Base-by-base conservation (phyloP, 2,113 vertebrate genomes). In the Chinchilla lanigera region DNA sequence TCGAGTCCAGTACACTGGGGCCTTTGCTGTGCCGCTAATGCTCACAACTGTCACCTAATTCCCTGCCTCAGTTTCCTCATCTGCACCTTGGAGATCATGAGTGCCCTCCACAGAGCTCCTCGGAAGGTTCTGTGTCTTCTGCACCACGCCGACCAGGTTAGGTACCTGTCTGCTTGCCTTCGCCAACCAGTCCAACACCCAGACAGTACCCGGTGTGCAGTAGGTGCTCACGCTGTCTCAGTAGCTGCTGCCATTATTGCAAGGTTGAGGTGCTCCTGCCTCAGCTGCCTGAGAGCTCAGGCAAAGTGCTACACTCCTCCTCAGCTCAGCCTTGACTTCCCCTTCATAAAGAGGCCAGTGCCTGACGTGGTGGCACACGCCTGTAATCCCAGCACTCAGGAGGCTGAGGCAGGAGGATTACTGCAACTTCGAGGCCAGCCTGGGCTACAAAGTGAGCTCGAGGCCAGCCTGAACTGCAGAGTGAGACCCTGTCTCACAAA, bases 111-210 rank as follows among this genome's bases (percentile, higher is more conserved):
- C 69, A 73, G n/a, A n/a, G 69, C 33, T 38, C 71, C 71, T 13
- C 69, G 38, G 71, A 44, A 24, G 38, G 44, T 20, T 71, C 19
- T 22, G 6, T 9, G 16, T n/a, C 67, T 69, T n/a, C 67, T 38
- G 69, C 35, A 20, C n/a, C 7, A 4, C 1, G 16, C 69, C 19
- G 3, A 0, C 19, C 4, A 7, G 67, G 35, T 8, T 38, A n/a
- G 67, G 56, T 7, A 20, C 67, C 58, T 78, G 30, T 44, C 47
- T 87, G 41, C 33, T 77, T 24, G 14, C 17, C 44, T 38, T 92
- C 38, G 6, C 17, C 22, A 52, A 12, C 44, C 44, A 0, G n/a
- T 67, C 44, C 60, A 35, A 22, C 8, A 16, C 47, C 58, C 52
- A 78, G 50, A 69, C 20, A 7, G 61, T 12, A 33, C 77, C 54